Base-by-base conservation (phyloP, 2,888 invertebrate species). In the Tenthredo scrophulariae region DNA sequence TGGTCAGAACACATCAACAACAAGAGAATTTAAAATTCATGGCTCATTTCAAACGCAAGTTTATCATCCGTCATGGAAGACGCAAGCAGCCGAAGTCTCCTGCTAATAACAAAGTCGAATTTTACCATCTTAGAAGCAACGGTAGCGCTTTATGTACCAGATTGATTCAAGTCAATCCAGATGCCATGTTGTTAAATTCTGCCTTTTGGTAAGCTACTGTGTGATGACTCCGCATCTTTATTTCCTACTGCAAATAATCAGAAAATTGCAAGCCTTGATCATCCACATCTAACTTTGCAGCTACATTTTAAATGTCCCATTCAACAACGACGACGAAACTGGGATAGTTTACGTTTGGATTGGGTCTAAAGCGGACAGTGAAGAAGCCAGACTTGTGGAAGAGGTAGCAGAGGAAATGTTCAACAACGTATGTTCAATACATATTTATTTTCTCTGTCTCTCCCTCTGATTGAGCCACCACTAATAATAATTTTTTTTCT, bases 11-110 rank as follows among this genome's bases (percentile, higher is more conserved):
- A 18, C 98, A 99, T 92, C 99, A 99, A 93, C 99, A 99, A 93
- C 99, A 99, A 93, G 99, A 99, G 94, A 99, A 98, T 93, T 96
- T 99, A 87, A 99, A 98, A 94, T 99, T 99, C 92, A 96, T 99
- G 96, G 97, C 99, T 2, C 99, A 99, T 93, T 99, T 99, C 94
- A 98, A 98, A 91, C 94, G 97, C 86, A 97, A 98, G 92, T 99
- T 99, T 94, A 96, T 99, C 65, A 98, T 99, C 86, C 97, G 97
- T 88, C 96, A 96, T 87, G 98, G 98, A 79, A 97, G 97, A 93
- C 94, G 98, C 86, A 97, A 95, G 94, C 93, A 95, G 84, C 93
- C 93, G 33, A 93, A 92, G 85, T 72, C 87, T 26, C 87, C 89
- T 58, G 89, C 87, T 79, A 86, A 88, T 18, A 93, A 91, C 77